Base-by-base conservation (phyloP, 2,888 invertebrate species). In the Cryptocephalus moraei region DNA sequence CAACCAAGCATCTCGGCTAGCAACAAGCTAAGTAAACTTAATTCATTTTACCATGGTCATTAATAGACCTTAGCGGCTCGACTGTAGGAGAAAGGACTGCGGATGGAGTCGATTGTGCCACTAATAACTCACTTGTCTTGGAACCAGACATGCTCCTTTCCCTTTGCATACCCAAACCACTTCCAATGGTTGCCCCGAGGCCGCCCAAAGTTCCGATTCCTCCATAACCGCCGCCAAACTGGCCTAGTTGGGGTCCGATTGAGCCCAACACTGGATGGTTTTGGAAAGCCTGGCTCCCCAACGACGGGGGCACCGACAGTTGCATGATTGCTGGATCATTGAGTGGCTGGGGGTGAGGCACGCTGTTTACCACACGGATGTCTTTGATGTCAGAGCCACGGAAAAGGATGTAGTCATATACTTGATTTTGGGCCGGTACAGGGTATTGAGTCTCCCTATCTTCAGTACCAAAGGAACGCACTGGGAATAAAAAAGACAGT, bases 311-410 rank as follows among this genome's bases (percentile, higher is more conserved):
- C 63, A 86, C 81, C 52, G 87, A 88, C 73, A 86, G 82, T 77
- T 87, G 83, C 75, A 99, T 93, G 73, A 99, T 99, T 52, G 99
- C 99, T 49, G 99, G 99, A 77, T 99, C 99, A 74, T 94, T 93
- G 43, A 65, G 63, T 8, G 65, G 63, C 54, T 91, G 90, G 65
- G 91, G 76, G 45, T 87, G 82, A 55, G 84, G 81, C 45, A 84
- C 85, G 76, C 84, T 87, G 73, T 89, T 91, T 51, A 97, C 87
- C 44, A 99, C 94, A 70, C 94, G 82, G 65, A 99, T 91, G 71
- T 99, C 97, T 75, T 99, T 99, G 66, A 99, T 99, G 72, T 99
- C 99, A 56, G 91, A 86, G 41, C 97, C 97, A 58, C 96, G 82
- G 75, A 99, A 99, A 60, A 99, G 80, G 65, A 99, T 99, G 73